A percentile compares a stretch with the other conserved stretches of the same genome.
Evolutionary conservation across 2,888 invertebrate species (phyloP).

Genomic region (Rotaria socialis): DNA sequence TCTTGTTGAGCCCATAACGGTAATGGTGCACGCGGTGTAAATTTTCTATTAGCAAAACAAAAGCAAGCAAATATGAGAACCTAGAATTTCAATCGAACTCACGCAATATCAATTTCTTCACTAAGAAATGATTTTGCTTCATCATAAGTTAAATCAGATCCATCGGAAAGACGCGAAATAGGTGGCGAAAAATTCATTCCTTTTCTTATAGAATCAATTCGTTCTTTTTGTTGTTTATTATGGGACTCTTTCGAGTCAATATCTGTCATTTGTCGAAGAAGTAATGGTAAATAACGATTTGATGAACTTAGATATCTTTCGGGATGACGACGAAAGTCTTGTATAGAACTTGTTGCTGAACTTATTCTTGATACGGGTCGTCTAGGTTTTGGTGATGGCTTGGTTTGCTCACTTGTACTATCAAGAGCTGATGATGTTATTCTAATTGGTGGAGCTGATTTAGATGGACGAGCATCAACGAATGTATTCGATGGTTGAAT

Average conservation of each 20-base stretch:
- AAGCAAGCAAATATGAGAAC: neutral
- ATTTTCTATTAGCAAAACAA: neutral
- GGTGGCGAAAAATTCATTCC: neutral
- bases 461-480: neutral
- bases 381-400: neutral
- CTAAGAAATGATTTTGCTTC: constrained; percentile 31
- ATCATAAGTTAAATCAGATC: neutral
- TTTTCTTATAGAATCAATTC: neutral
- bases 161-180: neutral
- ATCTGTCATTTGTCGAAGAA: neutral
- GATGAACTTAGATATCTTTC: neutral
- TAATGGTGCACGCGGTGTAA: neutral
- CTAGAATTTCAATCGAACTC: neutral
- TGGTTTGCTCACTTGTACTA: neutral
- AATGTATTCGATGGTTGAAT: neutral
- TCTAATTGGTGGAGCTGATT: neutral
- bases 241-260: neutral
- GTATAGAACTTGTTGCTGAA: neutral
- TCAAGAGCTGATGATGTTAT: neutral
- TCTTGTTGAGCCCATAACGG: neutral
- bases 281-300: constrained; percentile 27
- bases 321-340: constrained; percentile 20
- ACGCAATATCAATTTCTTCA: neutral
- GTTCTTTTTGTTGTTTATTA: neutral
- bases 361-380: neutral